Percentiles rank a stretch among this genome's conserved stretches.
phyloP scores from a whole-genome alignment of 2,797 vertebrate genomes.

The Prionace glauca region DNA sequence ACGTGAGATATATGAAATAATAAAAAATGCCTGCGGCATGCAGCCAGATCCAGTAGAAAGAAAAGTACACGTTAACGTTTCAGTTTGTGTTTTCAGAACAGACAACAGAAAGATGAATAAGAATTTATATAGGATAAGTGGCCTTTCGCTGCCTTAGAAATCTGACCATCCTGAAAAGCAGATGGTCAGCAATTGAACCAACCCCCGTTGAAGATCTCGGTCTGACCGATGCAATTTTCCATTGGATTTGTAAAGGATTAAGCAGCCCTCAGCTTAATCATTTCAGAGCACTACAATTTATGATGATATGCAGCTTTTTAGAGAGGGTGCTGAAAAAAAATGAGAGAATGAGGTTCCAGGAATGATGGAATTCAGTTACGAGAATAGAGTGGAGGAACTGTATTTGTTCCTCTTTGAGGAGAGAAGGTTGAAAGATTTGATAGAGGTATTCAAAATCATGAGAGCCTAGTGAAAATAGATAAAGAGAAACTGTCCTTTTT shows the following conservation, averaged over 20 bases:
- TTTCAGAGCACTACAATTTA: no score
- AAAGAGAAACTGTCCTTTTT: no score
- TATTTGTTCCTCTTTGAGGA: no score
- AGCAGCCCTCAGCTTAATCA: background rate
- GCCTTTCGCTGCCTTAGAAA: background rate
- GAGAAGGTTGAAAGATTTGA: no score
- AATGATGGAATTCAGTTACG: no score
- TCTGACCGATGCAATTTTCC: background rate
- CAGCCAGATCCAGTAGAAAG: background rate
- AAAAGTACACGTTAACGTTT: background rate
- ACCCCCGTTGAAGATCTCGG: no score
- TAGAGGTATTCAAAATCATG: no score
- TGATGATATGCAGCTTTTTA: no score
- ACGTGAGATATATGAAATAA: background rate
- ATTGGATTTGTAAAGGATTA: background rate
- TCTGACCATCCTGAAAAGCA: background rate
- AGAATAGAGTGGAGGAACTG: no score
- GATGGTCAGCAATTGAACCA: background rate
- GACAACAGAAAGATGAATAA: background rate
- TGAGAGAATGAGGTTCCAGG: no score
- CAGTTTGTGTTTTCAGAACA: background rate
- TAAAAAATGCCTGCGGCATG: background rate
- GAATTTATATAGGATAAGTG: background rate
- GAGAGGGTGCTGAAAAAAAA: no score
- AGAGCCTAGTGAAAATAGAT: no score